Evolutionary conservation across 2,113 vertebrate species (phyloP).

Genomic region (Scortum barcoo): DNA sequence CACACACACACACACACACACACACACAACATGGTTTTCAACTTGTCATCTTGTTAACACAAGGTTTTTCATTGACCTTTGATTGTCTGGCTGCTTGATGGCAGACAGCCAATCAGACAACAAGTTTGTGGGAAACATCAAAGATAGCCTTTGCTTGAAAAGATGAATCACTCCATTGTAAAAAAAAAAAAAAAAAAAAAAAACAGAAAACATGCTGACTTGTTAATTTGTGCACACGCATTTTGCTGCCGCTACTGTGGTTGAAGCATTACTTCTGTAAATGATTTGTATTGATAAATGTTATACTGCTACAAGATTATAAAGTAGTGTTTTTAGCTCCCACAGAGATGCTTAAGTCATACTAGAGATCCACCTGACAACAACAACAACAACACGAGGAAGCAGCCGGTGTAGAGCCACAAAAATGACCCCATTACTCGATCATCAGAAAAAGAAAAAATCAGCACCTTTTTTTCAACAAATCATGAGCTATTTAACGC

Average conservation of each 20-base stretch:
- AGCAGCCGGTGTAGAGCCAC: background rate
- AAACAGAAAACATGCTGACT: conserved; percentile 44
- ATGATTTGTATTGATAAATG: background rate
- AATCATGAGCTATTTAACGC: background rate
- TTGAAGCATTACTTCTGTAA: background rate
- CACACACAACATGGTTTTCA: conserved; percentile 7
- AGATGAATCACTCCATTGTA: conserved; percentile 36
- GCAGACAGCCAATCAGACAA: conserved; percentile 52
- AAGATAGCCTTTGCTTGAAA: conserved; percentile 37
- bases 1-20: background rate
- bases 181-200: too few relatives aligned
- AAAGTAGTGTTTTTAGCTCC: background rate
- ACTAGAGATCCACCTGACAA: background rate
- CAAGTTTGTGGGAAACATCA: conserved; percentile 35
- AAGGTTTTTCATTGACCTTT: conserved; percentile 63
- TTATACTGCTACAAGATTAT: background rate
- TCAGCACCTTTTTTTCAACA: background rate
- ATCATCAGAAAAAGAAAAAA: background rate
- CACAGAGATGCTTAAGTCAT: background rate
- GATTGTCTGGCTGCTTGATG: conserved; percentile 45
- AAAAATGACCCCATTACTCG: too few relatives aligned
- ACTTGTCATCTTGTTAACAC: conserved; percentile 54
- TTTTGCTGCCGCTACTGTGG: background rate
- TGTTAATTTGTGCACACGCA: background rate
- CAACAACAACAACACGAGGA: background rate